Evolutionary conservation across 2,113 vertebrate genomes (phyloP).

Genomic region (Dunckerocampus dactyliophorus): DNA sequence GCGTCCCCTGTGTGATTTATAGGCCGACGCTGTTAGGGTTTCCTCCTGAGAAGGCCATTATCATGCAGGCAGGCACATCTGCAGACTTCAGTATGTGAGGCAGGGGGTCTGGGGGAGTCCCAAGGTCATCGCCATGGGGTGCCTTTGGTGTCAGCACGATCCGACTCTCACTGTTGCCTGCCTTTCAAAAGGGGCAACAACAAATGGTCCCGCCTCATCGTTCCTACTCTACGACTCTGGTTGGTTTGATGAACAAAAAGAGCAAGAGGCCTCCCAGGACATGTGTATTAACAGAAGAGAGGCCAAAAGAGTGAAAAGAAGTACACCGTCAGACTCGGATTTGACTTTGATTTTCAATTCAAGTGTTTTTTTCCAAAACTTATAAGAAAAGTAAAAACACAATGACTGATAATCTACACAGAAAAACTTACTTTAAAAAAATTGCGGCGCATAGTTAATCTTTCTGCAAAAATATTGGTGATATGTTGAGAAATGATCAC

Average conservation of each 20-base stretch:
- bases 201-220: constrained; percentile 32
- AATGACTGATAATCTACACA: no score
- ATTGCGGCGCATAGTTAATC: no score
- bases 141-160: constrained; percentile 46
- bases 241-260: constrained; percentile 32
- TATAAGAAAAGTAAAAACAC: no score
- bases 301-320: constrained; percentile 25
- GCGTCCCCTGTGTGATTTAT: constrained; percentile 60
- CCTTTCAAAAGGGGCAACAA: constrained; percentile 47
- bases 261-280: constrained; percentile 43
- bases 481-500: no score
- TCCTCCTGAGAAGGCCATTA: constrained; percentile 56
- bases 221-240: constrained; percentile 30
- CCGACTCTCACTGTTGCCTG: constrained; percentile 37
- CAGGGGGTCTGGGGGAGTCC: constrained; percentile 39
- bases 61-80: constrained; percentile 65
- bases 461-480: no score
- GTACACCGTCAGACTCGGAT: not conserved
- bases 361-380: no score
- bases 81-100: constrained; percentile 65
- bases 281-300: constrained; percentile 42
- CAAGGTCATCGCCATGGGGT: constrained; percentile 46
- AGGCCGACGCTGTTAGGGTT: constrained; percentile 30
- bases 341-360: not conserved
- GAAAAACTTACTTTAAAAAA: no score